These are phyloP conservation scores for Xestia c-nigrum DNA, from an alignment of 2,888 invertebrate species.

Conservation along the genomic window DNA sequence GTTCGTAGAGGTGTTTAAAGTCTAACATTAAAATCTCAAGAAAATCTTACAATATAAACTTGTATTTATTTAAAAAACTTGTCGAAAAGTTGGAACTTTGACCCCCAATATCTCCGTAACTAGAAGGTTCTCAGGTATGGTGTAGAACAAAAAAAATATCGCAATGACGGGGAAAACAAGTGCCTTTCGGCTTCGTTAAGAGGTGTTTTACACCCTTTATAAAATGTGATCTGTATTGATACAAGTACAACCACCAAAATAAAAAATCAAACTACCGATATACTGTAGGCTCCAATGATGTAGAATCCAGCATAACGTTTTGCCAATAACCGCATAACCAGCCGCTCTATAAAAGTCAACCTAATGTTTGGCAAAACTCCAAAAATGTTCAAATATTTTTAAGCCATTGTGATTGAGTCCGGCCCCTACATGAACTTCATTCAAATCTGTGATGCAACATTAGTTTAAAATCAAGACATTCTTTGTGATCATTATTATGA, in stretches of 20 bases:
- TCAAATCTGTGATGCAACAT: conserved; percentile 6
- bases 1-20: too few relatives aligned
- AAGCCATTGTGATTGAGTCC: conserved; percentile 38
- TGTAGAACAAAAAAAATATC: too few relatives aligned
- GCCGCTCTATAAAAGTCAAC: conserved; percentile 46
- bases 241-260: neutral
- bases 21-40: too few relatives aligned
- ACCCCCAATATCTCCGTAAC: too few relatives aligned
- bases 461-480: neutral
- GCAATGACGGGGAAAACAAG: too few relatives aligned
- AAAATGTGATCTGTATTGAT: neutral
- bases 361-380: conserved; percentile 44
- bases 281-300: conserved; percentile 23
- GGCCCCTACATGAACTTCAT: conserved; percentile 19
- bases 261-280: neutral
- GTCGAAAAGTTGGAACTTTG: too few relatives aligned
- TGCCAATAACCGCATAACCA: conserved; percentile 59
- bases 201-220: too few relatives aligned
- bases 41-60: too few relatives aligned
- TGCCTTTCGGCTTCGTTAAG: too few relatives aligned
- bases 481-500: too few relatives aligned
- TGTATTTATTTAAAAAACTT: too few relatives aligned
- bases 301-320: conserved; percentile 42
- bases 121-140: too few relatives aligned
- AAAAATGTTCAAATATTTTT: conserved; percentile 54